Conservation (phyloP, 2,888 invertebrate species). For the Galeopsomyia nigrocyanea region DNA sequence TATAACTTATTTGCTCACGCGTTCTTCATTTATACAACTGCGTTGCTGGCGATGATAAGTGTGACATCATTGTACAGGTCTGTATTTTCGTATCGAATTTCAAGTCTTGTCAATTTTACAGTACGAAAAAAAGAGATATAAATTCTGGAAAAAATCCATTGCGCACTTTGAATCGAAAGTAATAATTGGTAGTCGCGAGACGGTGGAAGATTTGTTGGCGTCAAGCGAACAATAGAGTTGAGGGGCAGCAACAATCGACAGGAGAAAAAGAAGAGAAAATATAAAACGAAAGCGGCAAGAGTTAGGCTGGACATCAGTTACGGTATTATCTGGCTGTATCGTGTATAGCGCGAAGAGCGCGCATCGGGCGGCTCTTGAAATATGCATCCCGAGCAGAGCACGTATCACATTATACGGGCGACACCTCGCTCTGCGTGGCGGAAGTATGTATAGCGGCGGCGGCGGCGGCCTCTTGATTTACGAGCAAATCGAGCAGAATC, state of each 20-base stretch:
- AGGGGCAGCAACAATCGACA: not conserved
- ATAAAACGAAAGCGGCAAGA: not conserved
- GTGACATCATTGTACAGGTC: too few relatives aligned
- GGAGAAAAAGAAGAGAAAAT: constrained; percentile 10
- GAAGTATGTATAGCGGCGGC: not conserved
- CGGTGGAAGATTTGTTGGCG: too few relatives aligned
- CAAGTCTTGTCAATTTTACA: too few relatives aligned
- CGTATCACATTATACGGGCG: constrained; percentile 22
- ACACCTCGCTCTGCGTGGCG: not conserved
- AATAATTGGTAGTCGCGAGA: too few relatives aligned
- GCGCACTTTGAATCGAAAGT: too few relatives aligned
- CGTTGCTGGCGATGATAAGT: too few relatives aligned
- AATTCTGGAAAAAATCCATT: too few relatives aligned
- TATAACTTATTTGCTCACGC: too few relatives aligned
- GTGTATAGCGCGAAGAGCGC: not conserved
- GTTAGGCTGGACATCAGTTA: constrained; percentile 10
- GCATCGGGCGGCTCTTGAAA: not conserved
- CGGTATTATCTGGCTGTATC: constrained; percentile 20
- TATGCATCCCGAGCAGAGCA: constrained; percentile 14
- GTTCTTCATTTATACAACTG: too few relatives aligned
- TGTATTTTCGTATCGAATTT: too few relatives aligned
- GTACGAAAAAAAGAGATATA: too few relatives aligned
- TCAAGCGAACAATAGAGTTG: too few relatives aligned
- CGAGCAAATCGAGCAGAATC: constrained; percentile 39
- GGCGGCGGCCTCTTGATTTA: constrained; percentile 37